Evolutionary conservation across 1,140 invertebrate species (phyloP).

Genomic region (Pogonomyrmex barbatus): DNA sequence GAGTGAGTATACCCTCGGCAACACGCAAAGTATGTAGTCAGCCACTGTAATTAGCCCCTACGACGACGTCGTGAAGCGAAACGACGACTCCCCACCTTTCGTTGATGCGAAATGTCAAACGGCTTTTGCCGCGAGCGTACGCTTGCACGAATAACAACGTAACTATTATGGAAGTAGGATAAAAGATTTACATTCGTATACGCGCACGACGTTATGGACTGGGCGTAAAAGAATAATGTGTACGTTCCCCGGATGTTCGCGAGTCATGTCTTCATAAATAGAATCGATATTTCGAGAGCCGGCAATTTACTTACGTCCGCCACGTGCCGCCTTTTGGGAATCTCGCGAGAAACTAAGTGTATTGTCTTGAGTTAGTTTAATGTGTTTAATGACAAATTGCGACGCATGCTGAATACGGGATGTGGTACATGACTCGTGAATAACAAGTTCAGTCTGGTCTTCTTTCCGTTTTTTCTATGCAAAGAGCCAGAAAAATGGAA

Average conservation of each 20-base stretch:
- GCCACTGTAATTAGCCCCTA: background rate
- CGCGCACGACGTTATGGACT: background rate
- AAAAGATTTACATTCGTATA: background rate
- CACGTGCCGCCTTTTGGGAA: background rate
- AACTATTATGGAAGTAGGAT: background rate
- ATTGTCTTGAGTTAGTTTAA: background rate
- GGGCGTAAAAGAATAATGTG: background rate
- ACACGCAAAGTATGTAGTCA: constrained; percentile 13
- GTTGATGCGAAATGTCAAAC: constrained; percentile 35
- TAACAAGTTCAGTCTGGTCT: background rate
- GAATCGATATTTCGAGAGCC: constrained; percentile 18
- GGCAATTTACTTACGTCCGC: constrained; percentile 30
- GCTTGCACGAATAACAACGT: background rate
- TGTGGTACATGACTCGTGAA: background rate
- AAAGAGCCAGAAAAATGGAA: background rate
- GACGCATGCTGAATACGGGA: background rate
- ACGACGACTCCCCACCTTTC: background rate
- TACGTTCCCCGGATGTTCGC: background rate
- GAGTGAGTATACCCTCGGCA: background rate
- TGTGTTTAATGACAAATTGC: background rate
- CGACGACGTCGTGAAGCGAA: background rate
- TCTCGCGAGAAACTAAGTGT: background rate
- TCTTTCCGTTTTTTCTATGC: background rate
- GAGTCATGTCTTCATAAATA: background rate
- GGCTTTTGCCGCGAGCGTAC: background rate